Base-by-base conservation (phyloP, 1,140 invertebrate species). In the Bombus cullumanus region DNA sequence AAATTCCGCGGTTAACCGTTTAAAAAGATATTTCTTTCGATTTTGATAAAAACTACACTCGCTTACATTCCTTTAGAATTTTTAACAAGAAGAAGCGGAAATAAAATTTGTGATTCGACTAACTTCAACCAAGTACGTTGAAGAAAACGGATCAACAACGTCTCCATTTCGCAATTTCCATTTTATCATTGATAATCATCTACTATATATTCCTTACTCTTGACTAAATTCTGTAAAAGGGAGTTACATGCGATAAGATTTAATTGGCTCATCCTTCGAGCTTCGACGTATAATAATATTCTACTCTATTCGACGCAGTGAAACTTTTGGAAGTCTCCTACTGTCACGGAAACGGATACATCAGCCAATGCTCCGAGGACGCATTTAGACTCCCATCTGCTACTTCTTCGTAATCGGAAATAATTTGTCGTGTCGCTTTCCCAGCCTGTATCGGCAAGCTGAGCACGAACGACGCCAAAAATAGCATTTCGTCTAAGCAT, bases 381-480 rank as follows among this genome's bases (percentile, higher is more conserved):
- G 4, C 22, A n/a, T 37, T 59, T 71, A 31, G 57, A 53, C 68
- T 47, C 12, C 31, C 59, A 41, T 66, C n/a, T 71, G 39, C 8
- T 64, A 18, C 37, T 81, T 80, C 34, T 57, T 41, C 59, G 82
- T 68, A 66, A 82, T 57, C 53, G 78, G 22, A 69, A 68, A 77
- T 57, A 62, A 62, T 88, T 76, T 53, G 73, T 22, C 64, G 25
- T 22, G 5, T 39, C 18, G 9, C 25, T 64, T 68, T 31, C 15
- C 59, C 28, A 25, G 8, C 34, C 15, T 22, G 6, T 53, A 18
- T 68, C 68, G 31, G 34, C 9, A 31, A 37, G n/a, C 10, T 41
- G 10, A 2, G 9, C 28, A 12, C 15, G 59, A 57, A 57, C 68
- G 41, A 88, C 12, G 53, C 81, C 82, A 66, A 85, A 88, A 89